Evolutionary conservation across 2,113 vertebrate species (phyloP).

Genomic region (Lipophrys pholis): DNA sequence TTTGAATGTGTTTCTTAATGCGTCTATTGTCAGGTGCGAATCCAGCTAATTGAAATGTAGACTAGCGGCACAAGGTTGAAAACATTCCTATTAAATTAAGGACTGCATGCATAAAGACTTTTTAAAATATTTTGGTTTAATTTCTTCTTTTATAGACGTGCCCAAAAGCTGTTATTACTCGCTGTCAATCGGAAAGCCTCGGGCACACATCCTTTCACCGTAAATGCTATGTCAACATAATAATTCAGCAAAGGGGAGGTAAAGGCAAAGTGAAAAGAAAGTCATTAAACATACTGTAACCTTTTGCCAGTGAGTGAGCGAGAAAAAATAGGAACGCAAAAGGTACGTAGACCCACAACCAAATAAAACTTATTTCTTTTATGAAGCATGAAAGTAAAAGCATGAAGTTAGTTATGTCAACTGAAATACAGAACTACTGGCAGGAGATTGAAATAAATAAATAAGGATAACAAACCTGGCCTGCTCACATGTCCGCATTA

Average conservation of each 20-base stretch:
- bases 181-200: slow-evolving; percentile 37
- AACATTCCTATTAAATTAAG: slow-evolving; percentile 10
- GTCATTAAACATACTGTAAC: slow-evolving; percentile 57
- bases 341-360: too few relatives aligned
- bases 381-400: too few relatives aligned
- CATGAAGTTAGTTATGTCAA: too few relatives aligned
- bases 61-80: neutral
- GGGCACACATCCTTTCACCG: neutral
- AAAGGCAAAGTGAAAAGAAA: slow-evolving; percentile 42
- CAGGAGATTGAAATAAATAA: too few relatives aligned
- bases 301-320: slow-evolving; percentile 28
- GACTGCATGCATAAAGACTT: neutral
- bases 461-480: too few relatives aligned
- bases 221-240: slow-evolving; percentile 36
- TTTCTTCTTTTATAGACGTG: slow-evolving; percentile 1
- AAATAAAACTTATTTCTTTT: too few relatives aligned
- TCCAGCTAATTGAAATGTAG: slow-evolving; percentile 29
- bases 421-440: too few relatives aligned
- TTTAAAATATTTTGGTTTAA: slow-evolving; percentile 3
- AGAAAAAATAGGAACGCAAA: neutral
- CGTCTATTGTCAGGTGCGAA: slow-evolving; percentile 15
- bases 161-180: slow-evolving; percentile 1
- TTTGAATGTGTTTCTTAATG: slow-evolving; percentile 36
- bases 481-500: too few relatives aligned
- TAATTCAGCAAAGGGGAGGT: slow-evolving; percentile 29